Base-by-base conservation (phyloP, 2,113 vertebrate genomes). In the Zapus hudsonius region DNA sequence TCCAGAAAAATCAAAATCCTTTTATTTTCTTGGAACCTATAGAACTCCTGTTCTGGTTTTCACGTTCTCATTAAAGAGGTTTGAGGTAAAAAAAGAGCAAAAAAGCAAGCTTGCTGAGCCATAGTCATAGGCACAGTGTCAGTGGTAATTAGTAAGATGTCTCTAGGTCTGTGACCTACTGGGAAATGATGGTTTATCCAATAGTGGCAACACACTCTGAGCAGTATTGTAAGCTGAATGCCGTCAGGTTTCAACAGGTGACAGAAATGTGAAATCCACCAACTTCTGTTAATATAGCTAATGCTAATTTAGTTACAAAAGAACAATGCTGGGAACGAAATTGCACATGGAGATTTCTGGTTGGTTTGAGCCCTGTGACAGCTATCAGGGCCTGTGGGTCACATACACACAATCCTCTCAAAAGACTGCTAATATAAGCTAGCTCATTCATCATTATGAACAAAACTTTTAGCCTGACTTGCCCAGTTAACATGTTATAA, bases 1-100 rank as follows among this genome's bases (percentile, higher is more conserved):
- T 90, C 73, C n/a, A 76, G 66, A 22, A 72, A 44, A 72, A 44
- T 73, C 90, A 87, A 96, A 80, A 20, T 6, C 12, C 10, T 23
- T 47, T 29, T 10, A 59, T 94, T 74, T 73, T 87, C 42, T 74
- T 72, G 29, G 63, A 94, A 87, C 40, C 57, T n/a, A 66, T 33
- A 87, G 19, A 36, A 42, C 5, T 40, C 3, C 13, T 61, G 10
- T 25, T 91, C 27, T 61, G 61, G 19, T 66, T 76, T 95, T 88
- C 31, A 87, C 38, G 81, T 70, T 27, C 40, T 44, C 17, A 82
- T 75, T 55, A 25, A 33, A 92, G 42, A 93, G 7, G 19, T 38
- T 67, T 0, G 1, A 27, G 27, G 42, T 55, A 38, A 92, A 91
- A 74, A 29, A 29, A 55, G 84, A 61, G n/a, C 36, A 47, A 27